Base-by-base conservation (phyloP, 1,140 invertebrate species). In the Bathynomus jamesi region DNA sequence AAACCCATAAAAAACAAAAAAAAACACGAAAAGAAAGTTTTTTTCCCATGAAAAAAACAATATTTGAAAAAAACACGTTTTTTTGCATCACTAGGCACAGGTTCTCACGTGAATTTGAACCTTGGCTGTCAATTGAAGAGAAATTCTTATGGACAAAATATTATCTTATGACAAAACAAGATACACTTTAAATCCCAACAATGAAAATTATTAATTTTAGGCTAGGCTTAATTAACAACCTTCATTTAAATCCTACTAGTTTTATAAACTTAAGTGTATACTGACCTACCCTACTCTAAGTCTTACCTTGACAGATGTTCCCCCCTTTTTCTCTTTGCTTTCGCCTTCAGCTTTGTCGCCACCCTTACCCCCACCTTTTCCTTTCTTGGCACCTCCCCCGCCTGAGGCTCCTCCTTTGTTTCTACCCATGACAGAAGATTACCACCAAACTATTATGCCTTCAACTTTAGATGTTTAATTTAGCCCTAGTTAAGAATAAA, bases 291-390 rank as follows among this genome's bases (percentile, higher is more conserved):
- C 32, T 8, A 40, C 7, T 8, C 7, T 40, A n/a, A n/a, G 7
- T 17, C 29, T 53, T 13, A 83, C 82, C 74, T 84, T 84, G 21
- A 84, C 80, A 62, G 82, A 76, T 30, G 79, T 81, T 67, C 83
- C 83, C 66, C 82, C 82, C 76, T 82, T 83, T 21, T 81, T 72
- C 72, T 82, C 76, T 77, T 84, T 83, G 25, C 74, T 78, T 17
- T 71, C 80, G 29, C 72, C 77, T 17, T 69, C 79, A 32, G 63
- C 69, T 62, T 69, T 78, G 68, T 76, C 74, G 13, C 67, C 64
- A 64, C 65, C 76, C 28, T 69, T 40, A 4, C 17, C 46, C 65
- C 27, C 64, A 32, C 28, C 31, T 64, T 71, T 71, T 17, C 28
- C 69, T 72, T 32, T 64, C 17, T 31, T 67, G 3, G 25, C 71